These are phyloP conservation scores for Pherbina coryleti DNA, from an alignment of 2,888 invertebrate species.

Conservation along the genomic window DNA sequence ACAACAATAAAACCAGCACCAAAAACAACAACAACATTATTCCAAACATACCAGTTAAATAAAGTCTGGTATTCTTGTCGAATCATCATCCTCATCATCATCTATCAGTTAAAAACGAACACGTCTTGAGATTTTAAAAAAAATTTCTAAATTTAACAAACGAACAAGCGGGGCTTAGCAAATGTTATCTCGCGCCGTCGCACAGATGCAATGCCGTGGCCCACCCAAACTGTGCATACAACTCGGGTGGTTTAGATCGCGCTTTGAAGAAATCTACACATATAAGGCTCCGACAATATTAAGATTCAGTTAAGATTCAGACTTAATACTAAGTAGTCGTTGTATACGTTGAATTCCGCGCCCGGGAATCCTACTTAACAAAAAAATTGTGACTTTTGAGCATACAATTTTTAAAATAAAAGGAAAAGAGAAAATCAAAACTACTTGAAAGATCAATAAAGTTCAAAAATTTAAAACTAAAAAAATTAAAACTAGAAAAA, in stretches of 20 bases:
- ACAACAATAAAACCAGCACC: no score
- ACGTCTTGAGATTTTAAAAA: background rate
- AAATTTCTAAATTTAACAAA: background rate
- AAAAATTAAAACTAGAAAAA: background rate
- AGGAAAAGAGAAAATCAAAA: background rate
- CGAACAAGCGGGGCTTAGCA: background rate
- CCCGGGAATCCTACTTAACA: constrained; percentile 43
- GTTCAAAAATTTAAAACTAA: background rate
- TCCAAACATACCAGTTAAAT: no score
- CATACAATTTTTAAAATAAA: no score
- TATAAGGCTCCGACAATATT: constrained; percentile 51
- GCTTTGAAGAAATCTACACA: constrained; percentile 43
- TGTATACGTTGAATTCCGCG: constrained; percentile 52
- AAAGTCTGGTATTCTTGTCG: no score
- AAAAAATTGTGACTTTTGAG: background rate
- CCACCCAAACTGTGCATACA: background rate
- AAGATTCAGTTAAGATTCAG: no score
- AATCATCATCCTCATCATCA: background rate
- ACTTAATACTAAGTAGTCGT: constrained; percentile 60
- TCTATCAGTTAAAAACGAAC: background rate
- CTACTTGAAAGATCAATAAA: background rate
- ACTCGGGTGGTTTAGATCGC: background rate
- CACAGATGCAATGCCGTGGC: background rate
- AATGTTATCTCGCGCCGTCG: background rate
- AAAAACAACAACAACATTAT: no score